Base-by-base conservation (phyloP, 2,888 invertebrate species). In the Labia minor region DNA sequence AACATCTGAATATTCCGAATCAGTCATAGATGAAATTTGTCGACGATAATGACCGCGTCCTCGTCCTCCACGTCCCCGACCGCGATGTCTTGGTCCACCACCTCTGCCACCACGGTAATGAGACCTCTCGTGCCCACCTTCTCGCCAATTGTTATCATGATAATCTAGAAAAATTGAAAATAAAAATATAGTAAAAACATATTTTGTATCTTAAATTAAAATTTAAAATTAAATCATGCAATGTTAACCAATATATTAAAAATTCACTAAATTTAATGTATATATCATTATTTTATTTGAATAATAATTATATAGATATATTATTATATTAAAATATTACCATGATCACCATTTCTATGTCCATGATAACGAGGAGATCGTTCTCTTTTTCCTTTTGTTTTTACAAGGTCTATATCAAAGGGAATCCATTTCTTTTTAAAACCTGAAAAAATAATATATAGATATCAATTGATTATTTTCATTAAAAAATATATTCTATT, bases 341-440 rank as follows among this genome's bases (percentile, higher is more conserved):
- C 70, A 37, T 68, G 65, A 21, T 70, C 68, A n/a, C 68, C 68
- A 64, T 70, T 70, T 62, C 67, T 67, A 8, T 69, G 63, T 21
- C 72, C 74, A 63, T 75, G 74, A 72, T 76, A 74, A 70, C 74
- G 78, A 62, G 81, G 80, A 68, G 82, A 79, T 68, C 85, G 82
- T 64, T 87, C 87, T 72, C 85, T 83, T 74, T 85, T 85, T 2
- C 83, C 82, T 69, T 86, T 79, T 63, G 83, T 83, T 72, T 88
- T 88, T 68, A 87, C 85, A 71, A 90, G 81, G 74, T 94, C 92
- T 70, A 95, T 91, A 73, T 92, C 92, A 68, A 95, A 80, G 0
- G 94, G 95, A 68, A 93, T 88, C 95, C 95, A 95, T 77, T 92
- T 95, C 78, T 92, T 92, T 74, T 83, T 84, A 63, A 78, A 78